Base-by-base conservation (phyloP, 92 coral and sea anemone genomes). In the Porites lobata region DNA sequence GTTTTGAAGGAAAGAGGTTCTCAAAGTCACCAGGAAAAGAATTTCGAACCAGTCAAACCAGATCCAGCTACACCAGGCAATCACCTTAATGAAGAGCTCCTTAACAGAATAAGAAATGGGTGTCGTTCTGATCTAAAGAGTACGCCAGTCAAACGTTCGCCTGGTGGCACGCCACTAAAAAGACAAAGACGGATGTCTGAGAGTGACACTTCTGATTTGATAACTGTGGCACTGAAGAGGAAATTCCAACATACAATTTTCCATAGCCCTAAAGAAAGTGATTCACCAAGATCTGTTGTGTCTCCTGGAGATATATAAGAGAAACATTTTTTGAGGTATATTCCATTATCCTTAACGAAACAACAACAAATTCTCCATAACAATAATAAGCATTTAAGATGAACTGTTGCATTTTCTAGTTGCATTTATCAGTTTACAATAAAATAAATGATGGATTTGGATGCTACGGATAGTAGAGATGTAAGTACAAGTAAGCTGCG, bases 111-210 rank as follows among this genome's bases (percentile, higher is more conserved):
- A 57, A 76, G 90, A 51, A 85, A 88, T 15, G 85, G 89, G 1
- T 85, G 94, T 26, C 78, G 85, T 11, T 84, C 90, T 6, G 98
- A 92, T 77, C 85, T 95, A 20, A 85, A 76, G 69, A 85, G 92
- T n/a, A 95, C 98, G 19, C 96, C 98, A 26, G 71, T 90, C 50
- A 95, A 95, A 77, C 89, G 98, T 50, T 93, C 96, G 38, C 98
- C 98, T 61, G 98, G 98, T 18, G 98, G 98, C 11, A 95, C 98
- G 13, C 98, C 98, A 59, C 50, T 86, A 11, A 90, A 91, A 19
- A 79, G 88, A 67, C 86, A 63, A 50, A 84, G 96, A 19, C 90
- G 94, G 3, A 74, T 93, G 75, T 93, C 96, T 7, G 94, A 93
- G 63, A 91, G 74, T 70, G 90, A 93, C 76, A 89, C 93, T 8